phyloP scores from a whole-genome alignment of 2,888 invertebrate genomes.

The Flexamia atlantica region DNA sequence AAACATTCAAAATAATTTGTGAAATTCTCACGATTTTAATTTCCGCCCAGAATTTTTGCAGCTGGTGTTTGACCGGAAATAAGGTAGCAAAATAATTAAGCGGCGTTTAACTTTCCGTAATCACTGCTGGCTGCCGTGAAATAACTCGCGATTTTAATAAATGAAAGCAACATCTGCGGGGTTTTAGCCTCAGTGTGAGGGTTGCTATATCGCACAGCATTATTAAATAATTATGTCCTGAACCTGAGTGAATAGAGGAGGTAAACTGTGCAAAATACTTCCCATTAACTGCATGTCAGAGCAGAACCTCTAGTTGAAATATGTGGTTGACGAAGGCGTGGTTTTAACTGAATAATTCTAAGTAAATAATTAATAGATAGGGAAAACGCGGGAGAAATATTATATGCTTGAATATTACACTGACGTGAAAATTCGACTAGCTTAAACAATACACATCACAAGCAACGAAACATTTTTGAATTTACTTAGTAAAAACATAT shows the following conservation, averaged over 20 bases:
- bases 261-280: background rate
- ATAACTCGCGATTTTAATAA: background rate
- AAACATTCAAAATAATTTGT: no score
- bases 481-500: no score
- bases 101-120: background rate
- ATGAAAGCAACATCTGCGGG: background rate
- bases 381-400: no score
- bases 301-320: background rate
- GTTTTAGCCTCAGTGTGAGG: background rate
- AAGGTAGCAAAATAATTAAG: slow-evolving; percentile 12
- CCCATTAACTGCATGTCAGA: background rate
- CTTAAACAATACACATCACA: no score
- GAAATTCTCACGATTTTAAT: slow-evolving; percentile 5
- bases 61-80: slow-evolving; percentile 6
- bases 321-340: background rate
- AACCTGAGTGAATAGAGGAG: background rate
- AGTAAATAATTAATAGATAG: no score
- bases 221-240: no score
- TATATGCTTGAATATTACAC: no score
- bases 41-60: background rate
- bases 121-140: background rate
- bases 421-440: no score
- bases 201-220: no score
- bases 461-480: no score
- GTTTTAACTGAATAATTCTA: no score